A percentile compares a stretch with the other conserved stretches of the same genome.
Conservation (phyloP, 2,113 vertebrate genomes). For the Protomyctophum bolini region DNA sequence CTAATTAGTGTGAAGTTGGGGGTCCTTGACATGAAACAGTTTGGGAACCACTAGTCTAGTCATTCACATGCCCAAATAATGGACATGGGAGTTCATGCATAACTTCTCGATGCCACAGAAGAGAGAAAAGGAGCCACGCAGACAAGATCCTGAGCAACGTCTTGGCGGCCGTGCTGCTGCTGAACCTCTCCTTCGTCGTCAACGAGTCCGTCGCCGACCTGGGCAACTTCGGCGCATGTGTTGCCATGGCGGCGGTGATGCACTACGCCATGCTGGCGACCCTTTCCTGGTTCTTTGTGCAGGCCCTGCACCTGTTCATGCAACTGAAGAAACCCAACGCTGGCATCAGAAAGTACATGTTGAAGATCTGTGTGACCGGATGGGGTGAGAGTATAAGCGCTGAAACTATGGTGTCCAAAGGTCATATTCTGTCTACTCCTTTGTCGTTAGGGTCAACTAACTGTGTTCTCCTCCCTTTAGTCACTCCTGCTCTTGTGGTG, state of each 20-base stretch:
- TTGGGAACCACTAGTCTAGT: too few relatives aligned
- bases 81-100: too few relatives aligned
- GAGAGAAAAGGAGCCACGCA: slow-evolving; percentile 62
- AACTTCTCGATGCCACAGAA: slow-evolving; percentile 41
- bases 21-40: too few relatives aligned
- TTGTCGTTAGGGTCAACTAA: too few relatives aligned
- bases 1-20: too few relatives aligned
- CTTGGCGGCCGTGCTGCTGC: slow-evolving; percentile 71
- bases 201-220: slow-evolving; percentile 41
- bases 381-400: slow-evolving; percentile 76
- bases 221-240: slow-evolving; percentile 12
- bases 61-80: too few relatives aligned
- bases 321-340: slow-evolving; percentile 61
- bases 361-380: slow-evolving; percentile 74
- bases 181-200: slow-evolving; percentile 78
- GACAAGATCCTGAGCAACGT: slow-evolving; percentile 76
- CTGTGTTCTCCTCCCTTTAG: slow-evolving; percentile 28
- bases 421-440: too few relatives aligned
- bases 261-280: slow-evolving; percentile 83
- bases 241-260: slow-evolving; percentile 60
- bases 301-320: slow-evolving; percentile 81
- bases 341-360: slow-evolving; percentile 71
- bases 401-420: too few relatives aligned
- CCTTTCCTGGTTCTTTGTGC: slow-evolving; percentile 81
- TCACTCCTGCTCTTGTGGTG: slow-evolving; percentile 42